Base-by-base conservation (phyloP, 2,797 vertebrate genomes). In the Urocyon cinereoargenteus region DNA sequence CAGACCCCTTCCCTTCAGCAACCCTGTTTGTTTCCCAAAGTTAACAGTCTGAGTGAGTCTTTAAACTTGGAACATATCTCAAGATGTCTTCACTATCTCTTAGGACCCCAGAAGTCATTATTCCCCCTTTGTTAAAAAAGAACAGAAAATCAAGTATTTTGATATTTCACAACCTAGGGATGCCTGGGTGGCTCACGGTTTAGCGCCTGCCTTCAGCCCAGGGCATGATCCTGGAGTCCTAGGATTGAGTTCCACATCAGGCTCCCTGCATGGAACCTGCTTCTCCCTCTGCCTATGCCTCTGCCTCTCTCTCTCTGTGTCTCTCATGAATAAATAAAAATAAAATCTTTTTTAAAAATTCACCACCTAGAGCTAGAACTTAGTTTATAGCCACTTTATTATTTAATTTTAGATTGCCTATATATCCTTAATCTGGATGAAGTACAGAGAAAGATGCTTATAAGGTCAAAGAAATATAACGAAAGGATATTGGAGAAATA, bases 341-440 rank as follows among this genome's bases (percentile, higher is more conserved):
- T 8, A 45, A 45, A 45, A 45, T 45, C 40, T 45, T 45, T 45
- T 45, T 0, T 1, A 45, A 45, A 8, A 45, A 45, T 1, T 45
- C 40, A 90, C 62, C 40, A 90, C 51, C n/a, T 96, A 24, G 18
- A 87, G 28, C 51, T 91, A 87, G 53, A 96, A 92, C 2, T 77
- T 89, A 19, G 0, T 57, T 87, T 75, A 61, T 18, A 73, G 40
- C 2, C 13, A 62, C 49, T 75, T 86, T 78, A 68, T 90, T 26
- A 81, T 86, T 96, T 97, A 90, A 92, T 94, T 91, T 92, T 89
- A 66, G 13, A 75, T 91, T 89, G 26, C 49, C 28, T 86, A 2
- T 86, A 53, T 79, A 72, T 21, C 40, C 49, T 83, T 87, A 83
- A 82, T n/a, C 40, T 45, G 40, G 40, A 49, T 90, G 72, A 86